Evolutionary conservation across 2,797 vertebrate species (phyloP).

Genomic region (Amblyopsis hoosieri): DNA sequence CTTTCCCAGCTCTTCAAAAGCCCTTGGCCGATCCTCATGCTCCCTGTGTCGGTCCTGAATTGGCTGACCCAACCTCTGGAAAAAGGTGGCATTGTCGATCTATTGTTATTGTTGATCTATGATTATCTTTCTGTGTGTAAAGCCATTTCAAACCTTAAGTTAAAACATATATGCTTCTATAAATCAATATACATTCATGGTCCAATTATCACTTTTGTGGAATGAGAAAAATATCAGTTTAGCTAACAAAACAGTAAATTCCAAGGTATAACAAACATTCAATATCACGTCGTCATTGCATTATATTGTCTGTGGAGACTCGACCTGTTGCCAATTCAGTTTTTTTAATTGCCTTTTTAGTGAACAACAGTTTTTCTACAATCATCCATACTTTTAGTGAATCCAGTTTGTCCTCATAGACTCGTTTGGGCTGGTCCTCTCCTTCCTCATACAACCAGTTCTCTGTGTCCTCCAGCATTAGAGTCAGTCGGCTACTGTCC

Average conservation of each 20-base stretch:
- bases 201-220: no score
- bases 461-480: conserved; percentile 91
- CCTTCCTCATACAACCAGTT: conserved; percentile 97
- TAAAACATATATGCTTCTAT: not conserved
- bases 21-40: conserved; percentile 90
- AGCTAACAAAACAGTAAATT: no score
- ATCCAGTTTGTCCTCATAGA: conserved; percentile 91
- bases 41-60: conserved; percentile 90
- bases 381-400: conserved; percentile 80
- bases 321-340: no score
- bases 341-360: no score
- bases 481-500: conserved; percentile 85
- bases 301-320: not conserved
- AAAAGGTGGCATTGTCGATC: not conserved
- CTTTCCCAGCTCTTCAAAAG: conserved; percentile 90
- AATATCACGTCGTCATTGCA: not conserved
- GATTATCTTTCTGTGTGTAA: not conserved
- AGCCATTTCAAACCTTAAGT: not conserved
- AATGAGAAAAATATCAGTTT: no score
- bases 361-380: no score
- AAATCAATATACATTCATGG: no score
- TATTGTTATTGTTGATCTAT: not conserved
- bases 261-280: not conserved
- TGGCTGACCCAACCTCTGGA: conserved; percentile 88
- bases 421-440: conserved; percentile 91